Evolutionary conservation across 1,140 invertebrate genomes (phyloP).

Genomic region (Mya arenaria): DNA sequence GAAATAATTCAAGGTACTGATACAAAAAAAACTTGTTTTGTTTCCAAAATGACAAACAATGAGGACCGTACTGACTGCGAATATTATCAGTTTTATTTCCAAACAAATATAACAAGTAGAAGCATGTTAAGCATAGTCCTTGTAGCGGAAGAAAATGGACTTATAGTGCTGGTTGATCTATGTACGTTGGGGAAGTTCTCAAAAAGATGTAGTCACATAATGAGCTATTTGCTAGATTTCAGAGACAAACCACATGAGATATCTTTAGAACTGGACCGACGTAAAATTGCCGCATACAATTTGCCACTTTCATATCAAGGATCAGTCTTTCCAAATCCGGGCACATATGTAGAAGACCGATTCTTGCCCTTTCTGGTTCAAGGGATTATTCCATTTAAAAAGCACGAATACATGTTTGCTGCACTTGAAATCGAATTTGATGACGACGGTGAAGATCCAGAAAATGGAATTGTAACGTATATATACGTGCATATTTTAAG

Average conservation of each 20-base stretch:
- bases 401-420: conserved; percentile 25
- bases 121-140: no score
- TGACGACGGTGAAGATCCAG: neutral
- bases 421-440: conserved; percentile 20
- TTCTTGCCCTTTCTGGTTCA: conserved; percentile 33
- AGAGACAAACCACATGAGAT: neutral
- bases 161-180: no score
- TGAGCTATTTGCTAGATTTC: neutral
- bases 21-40: neutral
- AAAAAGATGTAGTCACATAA: neutral
- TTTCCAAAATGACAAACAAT: neutral
- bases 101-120: no score
- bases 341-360: conserved; percentile 23
- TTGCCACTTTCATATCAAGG: neutral
- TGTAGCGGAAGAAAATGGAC: no score
- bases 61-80: no score
- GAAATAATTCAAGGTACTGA: neutral
- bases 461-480: neutral
- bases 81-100: no score
- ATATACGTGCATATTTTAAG: conserved; percentile 19
- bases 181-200: neutral
- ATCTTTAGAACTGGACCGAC: neutral
- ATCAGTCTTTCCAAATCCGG: conserved; percentile 21
- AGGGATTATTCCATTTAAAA: conserved; percentile 6
- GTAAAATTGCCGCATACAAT: conserved; percentile 3